Evolutionary conservation across 1,140 invertebrate species (phyloP), one percentile per base, ranked within the genome.

Genomic region (Catajapyx aquilonaris): DNA sequence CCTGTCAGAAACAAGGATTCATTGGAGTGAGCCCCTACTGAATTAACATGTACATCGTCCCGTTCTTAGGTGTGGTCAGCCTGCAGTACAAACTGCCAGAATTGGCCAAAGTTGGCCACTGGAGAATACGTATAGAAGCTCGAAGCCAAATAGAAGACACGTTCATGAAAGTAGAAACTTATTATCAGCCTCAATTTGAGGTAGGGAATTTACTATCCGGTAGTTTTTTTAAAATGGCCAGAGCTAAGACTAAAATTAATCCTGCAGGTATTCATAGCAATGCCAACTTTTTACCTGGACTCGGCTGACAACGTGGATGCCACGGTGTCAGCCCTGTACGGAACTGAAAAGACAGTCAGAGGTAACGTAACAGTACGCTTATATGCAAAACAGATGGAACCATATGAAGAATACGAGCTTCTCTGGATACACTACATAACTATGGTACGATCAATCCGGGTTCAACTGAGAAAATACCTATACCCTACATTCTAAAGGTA

Each of bases 111-210:
- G 45, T 52, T 30, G 64, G 64, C 0, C 52, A 50, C 39, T 66
- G 64, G 64, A 61, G 47, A 35, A 59, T 66, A 15, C 46, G 53
- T 36, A 56, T 59, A 3, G 48, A 52, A 36, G 60, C 59, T 5
- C 48, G 54, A 20, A 51, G 51, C 2, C 64, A 66, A 46, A 46
- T 54, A 5, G 56, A 65, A 43, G 55, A 64, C 38, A 55, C 60
- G 39, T 40, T 31, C 21, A 55, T 66, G 23, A 48, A 52, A 34
- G 54, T 66, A 4, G 60, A 64, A 43, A 56, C 55, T 39, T 63
- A 59, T 47, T 63, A 57, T 42, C 45, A 48, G 5, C 57, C 59
- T n/a, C 46, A 53, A 34, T 61, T 60, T 48, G 61, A 64, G 48
- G 60, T 63, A 46, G 37, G 22, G 4, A 34, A 16, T 13, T 37